Evolutionary conservation across 1,140 invertebrate genomes (phyloP).

Genomic region (Drosophila ercepeae): DNA sequence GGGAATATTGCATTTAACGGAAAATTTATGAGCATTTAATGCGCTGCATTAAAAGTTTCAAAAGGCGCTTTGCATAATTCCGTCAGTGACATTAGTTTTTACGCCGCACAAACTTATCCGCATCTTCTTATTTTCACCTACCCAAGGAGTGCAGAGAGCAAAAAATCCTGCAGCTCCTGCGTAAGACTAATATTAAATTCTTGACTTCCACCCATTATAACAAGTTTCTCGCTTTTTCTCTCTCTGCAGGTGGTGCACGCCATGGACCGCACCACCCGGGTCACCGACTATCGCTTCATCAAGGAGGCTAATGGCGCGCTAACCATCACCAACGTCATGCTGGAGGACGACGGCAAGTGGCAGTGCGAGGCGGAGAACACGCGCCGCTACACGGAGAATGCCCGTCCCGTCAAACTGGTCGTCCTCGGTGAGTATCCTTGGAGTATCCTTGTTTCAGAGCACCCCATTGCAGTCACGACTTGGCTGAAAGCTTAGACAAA

Average conservation of each 20-base stretch:
- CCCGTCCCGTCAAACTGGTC: constrained; percentile 87
- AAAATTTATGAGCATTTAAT: constrained; percentile 65
- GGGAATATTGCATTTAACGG: constrained; percentile 45
- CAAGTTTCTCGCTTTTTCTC: not conserved
- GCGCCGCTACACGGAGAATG: constrained; percentile 85
- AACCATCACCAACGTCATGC: constrained; percentile 87
- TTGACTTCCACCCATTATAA: not conserved
- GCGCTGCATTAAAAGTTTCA: constrained; percentile 62
- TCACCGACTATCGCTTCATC: constrained; percentile 85
- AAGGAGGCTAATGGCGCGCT: constrained; percentile 86
- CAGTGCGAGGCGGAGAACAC: constrained; percentile 87
- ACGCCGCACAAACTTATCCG: constrained; percentile 34
- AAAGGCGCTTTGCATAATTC: constrained; percentile 62
- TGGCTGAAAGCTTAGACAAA: constrained; percentile 55
- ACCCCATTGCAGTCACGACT: constrained; percentile 9
- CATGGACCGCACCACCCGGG: constrained; percentile 84
- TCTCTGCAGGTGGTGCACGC: constrained; percentile 84
- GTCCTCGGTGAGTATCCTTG: constrained; percentile 87
- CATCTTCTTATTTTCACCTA: constrained; percentile 6
- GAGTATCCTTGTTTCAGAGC: not conserved
- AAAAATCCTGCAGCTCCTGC: not conserved
- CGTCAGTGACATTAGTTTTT: constrained; percentile 56
- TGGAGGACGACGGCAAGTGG: constrained; percentile 89
- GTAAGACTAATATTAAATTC: not conserved
- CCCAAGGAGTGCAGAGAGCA: not conserved